These are phyloP conservation scores for Trachymyrmex septentrionalis DNA, from an alignment of 1,140 invertebrate genomes.

Conservation along the genomic window DNA sequence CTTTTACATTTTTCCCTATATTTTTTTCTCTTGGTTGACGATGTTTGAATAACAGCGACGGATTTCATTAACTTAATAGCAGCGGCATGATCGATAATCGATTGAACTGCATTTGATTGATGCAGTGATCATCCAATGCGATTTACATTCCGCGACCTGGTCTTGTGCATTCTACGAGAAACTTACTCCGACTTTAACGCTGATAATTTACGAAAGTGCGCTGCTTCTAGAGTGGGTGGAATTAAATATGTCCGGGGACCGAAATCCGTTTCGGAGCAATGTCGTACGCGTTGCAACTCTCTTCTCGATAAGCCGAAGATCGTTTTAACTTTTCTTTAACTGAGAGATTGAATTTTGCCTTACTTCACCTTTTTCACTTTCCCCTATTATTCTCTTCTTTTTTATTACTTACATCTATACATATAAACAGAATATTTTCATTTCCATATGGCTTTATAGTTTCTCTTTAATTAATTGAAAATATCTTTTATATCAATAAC, in stretches of 20 bases:
- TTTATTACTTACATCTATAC: background rate
- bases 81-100: slow-evolving; percentile 59
- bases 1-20: no score
- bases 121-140: slow-evolving; percentile 28
- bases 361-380: background rate
- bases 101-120: slow-evolving; percentile 51
- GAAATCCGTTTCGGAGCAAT: slow-evolving; percentile 69
- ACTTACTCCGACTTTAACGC: slow-evolving; percentile 66
- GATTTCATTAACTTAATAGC: slow-evolving; percentile 66
- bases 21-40: background rate
- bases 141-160: slow-evolving; percentile 15
- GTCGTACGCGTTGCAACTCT: slow-evolving; percentile 64
- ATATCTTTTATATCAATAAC: background rate
- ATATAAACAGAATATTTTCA: background rate
- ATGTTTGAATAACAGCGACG: background rate
- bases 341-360: slow-evolving; percentile 72
- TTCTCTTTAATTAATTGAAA: background rate
- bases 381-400: background rate
- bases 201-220: slow-evolving; percentile 69
- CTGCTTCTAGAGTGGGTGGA: slow-evolving; percentile 57
- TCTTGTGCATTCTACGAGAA: slow-evolving; percentile 23
- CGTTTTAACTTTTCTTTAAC: slow-evolving; percentile 76
- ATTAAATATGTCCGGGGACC: slow-evolving; percentile 74
- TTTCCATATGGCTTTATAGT: background rate
- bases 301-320: slow-evolving; percentile 74